Percentiles rank a stretch among this genome's conserved stretches.
Conservation (phyloP, 2,888 invertebrate genomes). For the Hyposoter dolosus region DNA sequence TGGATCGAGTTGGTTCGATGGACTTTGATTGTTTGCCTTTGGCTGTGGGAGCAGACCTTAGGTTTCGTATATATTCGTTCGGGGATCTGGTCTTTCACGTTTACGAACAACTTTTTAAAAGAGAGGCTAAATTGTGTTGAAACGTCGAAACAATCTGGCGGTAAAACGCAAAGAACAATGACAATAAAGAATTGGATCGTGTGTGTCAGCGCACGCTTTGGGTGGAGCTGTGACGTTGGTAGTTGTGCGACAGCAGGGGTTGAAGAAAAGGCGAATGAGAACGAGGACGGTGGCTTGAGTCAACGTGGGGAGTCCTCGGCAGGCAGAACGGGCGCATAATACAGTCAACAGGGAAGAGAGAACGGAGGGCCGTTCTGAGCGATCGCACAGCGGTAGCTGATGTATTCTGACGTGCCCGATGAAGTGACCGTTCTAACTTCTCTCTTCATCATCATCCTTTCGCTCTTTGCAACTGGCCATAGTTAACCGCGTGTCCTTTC, state of each 20-base stretch:
- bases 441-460: slow-evolving; percentile 64
- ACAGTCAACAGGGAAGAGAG: slow-evolving; percentile 63
- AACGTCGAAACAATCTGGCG: slow-evolving; percentile 15
- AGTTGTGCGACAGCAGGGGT: slow-evolving; percentile 12
- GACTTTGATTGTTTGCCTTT: slow-evolving; percentile 72
- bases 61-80: slow-evolving; percentile 42
- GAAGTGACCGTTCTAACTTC: slow-evolving; percentile 74
- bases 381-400: slow-evolving; percentile 84
- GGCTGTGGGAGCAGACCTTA: slow-evolving; percentile 40
- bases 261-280: slow-evolving; percentile 66
- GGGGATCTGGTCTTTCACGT: background rate
- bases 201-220: background rate
- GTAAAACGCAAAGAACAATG: slow-evolving; percentile 26
- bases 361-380: slow-evolving; percentile 80
- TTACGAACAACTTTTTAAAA: slow-evolving; percentile 9
- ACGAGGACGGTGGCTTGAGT: slow-evolving; percentile 61
- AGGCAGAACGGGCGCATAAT: slow-evolving; percentile 54
- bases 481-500: slow-evolving; percentile 86
- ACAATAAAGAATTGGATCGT: slow-evolving; percentile 36
- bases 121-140: background rate
- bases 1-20: slow-evolving; percentile 61
- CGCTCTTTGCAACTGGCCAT: slow-evolving; percentile 73
- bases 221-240: slow-evolving; percentile 5
- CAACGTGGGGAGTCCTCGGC: slow-evolving; percentile 82
- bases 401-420: slow-evolving; percentile 83